Evolutionary conservation across 2,888 invertebrate species (phyloP), one percentile per base, ranked within the genome.

Genomic region (Serrognathus titanus): DNA sequence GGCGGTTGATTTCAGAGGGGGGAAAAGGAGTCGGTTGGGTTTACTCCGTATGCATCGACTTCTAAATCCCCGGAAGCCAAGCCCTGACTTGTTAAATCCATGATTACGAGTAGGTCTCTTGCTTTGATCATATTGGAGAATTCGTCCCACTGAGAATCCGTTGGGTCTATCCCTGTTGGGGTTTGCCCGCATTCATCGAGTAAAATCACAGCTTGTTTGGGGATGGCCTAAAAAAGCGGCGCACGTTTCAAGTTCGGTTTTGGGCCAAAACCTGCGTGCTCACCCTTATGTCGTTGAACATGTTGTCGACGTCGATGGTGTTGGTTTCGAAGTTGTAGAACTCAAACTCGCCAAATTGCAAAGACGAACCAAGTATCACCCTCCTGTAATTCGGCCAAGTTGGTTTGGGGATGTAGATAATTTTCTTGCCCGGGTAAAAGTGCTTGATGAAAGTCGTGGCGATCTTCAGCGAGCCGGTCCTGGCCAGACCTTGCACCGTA

Each of bases 31-130:
- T 1, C 11, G 1, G n/a, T 24, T 12, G 86, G 79, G 46, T 96
- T 70, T 67, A 75, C 88, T 12, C 97, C 94, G 71, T 85, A 85
- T 1, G 97, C 94, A 79, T 99, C 98, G 65, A 82, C 85, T 72
- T 88, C 87, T 6, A 92, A 87, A 75, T 89, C 86, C 51, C 98
- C 93, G 51, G 92, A 91, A 8, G 95, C 95, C 78, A 95, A 96
- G 36, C 95, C 96, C 81, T 98, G 98, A 80, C 99, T 99, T 35
- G 98, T 98, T 96, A 97, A 95, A 79, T 99, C 98, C 76, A 98
- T 95, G 82, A 89, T 97, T 36, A 95, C 93, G 74, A 91, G 90
- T 13, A 97, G 77, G 53, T 94, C 88, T 69, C 81, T 85, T 59
- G 87, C 82, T 76, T 92, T 95, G 58, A 97, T 85, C 2, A 94